phyloP scores from a whole-genome alignment of 2,113 vertebrate genomes.

The Gobius niger region DNA sequence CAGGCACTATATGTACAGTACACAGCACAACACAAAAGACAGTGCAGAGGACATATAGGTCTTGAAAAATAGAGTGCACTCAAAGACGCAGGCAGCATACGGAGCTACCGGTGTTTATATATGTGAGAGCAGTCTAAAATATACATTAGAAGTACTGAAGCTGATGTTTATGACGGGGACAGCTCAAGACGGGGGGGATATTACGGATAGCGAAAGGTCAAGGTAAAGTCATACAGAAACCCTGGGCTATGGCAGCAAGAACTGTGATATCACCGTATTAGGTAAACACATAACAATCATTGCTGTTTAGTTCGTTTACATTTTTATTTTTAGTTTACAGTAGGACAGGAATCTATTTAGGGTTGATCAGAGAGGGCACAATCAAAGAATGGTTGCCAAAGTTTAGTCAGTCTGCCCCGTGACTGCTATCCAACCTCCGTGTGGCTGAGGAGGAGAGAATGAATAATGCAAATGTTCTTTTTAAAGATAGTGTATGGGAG shows the following conservation, averaged over 20 bases:
- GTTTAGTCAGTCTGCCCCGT: not conserved
- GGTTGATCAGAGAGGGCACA: no score
- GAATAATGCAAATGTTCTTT: not conserved
- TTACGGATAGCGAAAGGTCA: not conserved
- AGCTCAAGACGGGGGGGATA: slow-evolving; percentile 18
- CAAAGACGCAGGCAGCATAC: slow-evolving; percentile 24
- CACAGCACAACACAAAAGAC: slow-evolving; percentile 25
- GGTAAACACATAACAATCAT: no score
- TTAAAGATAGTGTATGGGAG: no score
- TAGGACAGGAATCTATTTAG: no score
- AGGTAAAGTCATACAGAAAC: no score
- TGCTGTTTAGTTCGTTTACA: no score
- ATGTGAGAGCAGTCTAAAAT: slow-evolving; percentile 47
- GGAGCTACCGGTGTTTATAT: slow-evolving; percentile 38
- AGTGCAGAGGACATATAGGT: slow-evolving; percentile 8
- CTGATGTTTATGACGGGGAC: slow-evolving; percentile 4
- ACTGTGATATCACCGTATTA: no score
- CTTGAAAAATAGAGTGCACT: slow-evolving; percentile 16
- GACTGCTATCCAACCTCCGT: not conserved
- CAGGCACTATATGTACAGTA: slow-evolving; percentile 52
- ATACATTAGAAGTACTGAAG: slow-evolving; percentile 36
- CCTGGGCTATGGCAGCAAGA: no score
- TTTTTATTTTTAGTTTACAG: no score
- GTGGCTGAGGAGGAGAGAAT: not conserved
- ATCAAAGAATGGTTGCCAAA: not conserved